A percentile compares a stretch with the other conserved stretches of the same genome.
These are phyloP conservation scores for Diplodus puntazzo DNA, from an alignment of 2,797 vertebrate species.

Conservation along the genomic window DNA sequence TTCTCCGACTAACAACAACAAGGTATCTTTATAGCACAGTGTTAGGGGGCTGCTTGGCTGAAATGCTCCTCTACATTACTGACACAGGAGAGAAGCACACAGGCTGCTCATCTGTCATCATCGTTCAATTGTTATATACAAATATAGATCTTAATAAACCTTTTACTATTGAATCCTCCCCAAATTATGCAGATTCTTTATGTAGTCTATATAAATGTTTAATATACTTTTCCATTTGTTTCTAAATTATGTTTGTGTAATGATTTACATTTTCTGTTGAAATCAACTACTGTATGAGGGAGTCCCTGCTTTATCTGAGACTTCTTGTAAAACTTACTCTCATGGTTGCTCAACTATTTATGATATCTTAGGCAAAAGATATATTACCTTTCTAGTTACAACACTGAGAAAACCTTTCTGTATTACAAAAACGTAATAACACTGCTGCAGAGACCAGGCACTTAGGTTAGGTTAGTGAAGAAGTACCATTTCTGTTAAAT, in stretches of 20 bases:
- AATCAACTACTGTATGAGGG: neutral
- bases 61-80: constrained; percentile 3
- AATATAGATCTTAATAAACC: neutral
- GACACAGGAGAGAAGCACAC: neutral
- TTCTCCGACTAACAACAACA: constrained; percentile 27
- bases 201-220: neutral
- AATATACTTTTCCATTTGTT: neutral
- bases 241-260: neutral
- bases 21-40: constrained; percentile 25
- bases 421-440: neutral
- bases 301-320: neutral
- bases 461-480: neutral
- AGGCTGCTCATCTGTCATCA: neutral
- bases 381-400: neutral
- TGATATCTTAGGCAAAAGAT: no score
- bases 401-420: neutral
- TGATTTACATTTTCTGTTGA: neutral
- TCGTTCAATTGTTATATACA: neutral
- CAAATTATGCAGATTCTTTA: neutral
- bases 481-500: no score
- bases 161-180: neutral
- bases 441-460: neutral
- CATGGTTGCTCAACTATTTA: neutral
- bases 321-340: neutral
- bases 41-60: neutral